Base-by-base conservation (phyloP, 2,888 invertebrate genomes). In the Sylvicola cinctus region DNA sequence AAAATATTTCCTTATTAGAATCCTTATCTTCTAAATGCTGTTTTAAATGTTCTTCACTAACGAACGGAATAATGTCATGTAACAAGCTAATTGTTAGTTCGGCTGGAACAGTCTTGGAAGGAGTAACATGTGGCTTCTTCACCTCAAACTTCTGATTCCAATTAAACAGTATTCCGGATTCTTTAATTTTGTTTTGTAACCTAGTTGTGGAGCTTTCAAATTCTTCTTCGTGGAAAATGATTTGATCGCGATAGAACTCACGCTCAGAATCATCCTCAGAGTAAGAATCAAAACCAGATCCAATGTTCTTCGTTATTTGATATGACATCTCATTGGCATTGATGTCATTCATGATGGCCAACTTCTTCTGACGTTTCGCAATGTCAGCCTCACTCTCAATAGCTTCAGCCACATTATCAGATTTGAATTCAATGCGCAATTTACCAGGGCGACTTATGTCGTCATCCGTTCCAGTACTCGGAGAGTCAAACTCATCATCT, bases 371-470 rank as follows among this genome's bases (percentile, higher is more conserved):
- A 2, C 56, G 46, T 41, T 55, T 63, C 44, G 46, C 44, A 27
- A 50, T 45, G 50, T 63, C 57, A n/a, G 54, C 50, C 36, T 61
- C 68, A 4, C 73, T 56, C 45, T 85, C 84, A 1, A 84, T 68
- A 0, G 85, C 84, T 52, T 85, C 85, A 0, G 85, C 87, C 29
- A 81, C 72, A 53, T 81, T 83, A 16, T 80, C 79, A 1, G 79
- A 76, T 45, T 76, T 81, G 49, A 83, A 85, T 40, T 81, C 76
- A 41, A 85, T 85, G 13, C 74, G 65, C 10, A 83, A 63, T 1
- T 78, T 74, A 27, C 65, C 68, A 52, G 44, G 39, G 38, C 50
- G 49, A 43, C 57, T 55, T 14, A 34, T 32, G 17, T 38, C 45
- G n/a, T 62, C 61, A 0, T 59, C 52, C 29, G 60, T 62, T 11